These are phyloP conservation scores for Himalopsyche kuldschensis DNA, from an alignment of 2,888 invertebrate genomes.

Conservation along the genomic window DNA sequence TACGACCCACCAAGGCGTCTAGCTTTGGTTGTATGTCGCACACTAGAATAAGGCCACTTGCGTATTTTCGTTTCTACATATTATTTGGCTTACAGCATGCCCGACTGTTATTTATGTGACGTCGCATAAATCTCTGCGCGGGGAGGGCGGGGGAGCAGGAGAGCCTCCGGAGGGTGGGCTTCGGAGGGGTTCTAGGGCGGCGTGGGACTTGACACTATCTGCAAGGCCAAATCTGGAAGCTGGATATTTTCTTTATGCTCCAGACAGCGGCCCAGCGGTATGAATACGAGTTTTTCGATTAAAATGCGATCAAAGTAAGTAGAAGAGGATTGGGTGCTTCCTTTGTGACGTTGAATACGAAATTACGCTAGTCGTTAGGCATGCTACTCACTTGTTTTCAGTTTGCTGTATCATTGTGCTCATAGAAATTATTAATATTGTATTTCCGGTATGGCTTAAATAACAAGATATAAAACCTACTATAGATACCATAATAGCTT, in stretches of 20 bases:
- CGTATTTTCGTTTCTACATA: constrained; percentile 9
- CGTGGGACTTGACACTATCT: constrained; percentile 37
- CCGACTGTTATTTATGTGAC: constrained; percentile 39
- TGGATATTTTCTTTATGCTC: constrained; percentile 40
- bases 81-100: constrained; percentile 37
- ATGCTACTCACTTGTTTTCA: background rate
- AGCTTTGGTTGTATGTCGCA: background rate
- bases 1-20: background rate
- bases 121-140: constrained; percentile 38
- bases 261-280: constrained; percentile 26
- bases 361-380: background rate
- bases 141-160: constrained; percentile 1
- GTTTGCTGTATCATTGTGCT: background rate
- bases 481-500: too few species aligned
- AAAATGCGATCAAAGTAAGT: constrained; percentile 29
- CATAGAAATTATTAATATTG: background rate
- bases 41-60: background rate
- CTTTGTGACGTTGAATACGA: background rate
- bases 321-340: background rate
- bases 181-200: background rate
- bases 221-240: constrained; percentile 39
- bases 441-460: background rate
- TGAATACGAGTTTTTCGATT: constrained; percentile 32
- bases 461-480: too few species aligned
- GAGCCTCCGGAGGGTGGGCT: background rate